A percentile compares a stretch with the other conserved stretches of the same genome.
These are phyloP conservation scores for Theretra japonica DNA, from an alignment of 2,888 invertebrate species.

Conservation along the genomic window DNA sequence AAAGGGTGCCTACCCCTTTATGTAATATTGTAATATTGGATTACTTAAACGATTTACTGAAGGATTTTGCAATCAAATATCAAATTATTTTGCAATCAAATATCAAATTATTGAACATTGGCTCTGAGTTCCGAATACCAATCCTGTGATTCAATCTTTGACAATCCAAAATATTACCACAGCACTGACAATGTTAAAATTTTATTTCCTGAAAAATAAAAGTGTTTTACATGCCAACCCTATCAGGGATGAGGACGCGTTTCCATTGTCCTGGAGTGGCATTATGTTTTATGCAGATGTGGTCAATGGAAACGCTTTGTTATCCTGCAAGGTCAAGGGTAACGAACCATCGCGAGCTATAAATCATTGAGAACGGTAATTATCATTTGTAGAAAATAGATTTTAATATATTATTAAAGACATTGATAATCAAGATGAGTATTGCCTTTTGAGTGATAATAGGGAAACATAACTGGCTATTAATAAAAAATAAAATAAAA, in stretches of 20 bases:
- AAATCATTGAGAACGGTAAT: constrained; percentile 11
- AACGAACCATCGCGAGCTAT: constrained; percentile 8
- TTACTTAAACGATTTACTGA: too few species aligned
- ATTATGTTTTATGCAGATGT: constrained; percentile 25
- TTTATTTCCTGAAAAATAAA: not conserved
- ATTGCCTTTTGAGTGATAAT: not conserved
- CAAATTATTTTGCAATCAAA: too few species aligned
- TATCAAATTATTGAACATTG: too few species aligned
- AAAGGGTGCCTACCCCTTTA: too few species aligned
- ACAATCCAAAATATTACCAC: too few species aligned
- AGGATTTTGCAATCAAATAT: too few species aligned
- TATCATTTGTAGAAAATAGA: not conserved
- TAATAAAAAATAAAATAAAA: too few species aligned
- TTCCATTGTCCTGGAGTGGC: constrained; percentile 16
- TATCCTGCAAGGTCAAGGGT: constrained; percentile 10
- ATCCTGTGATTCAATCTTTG: too few species aligned
- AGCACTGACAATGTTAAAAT: too few species aligned
- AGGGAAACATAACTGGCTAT: too few species aligned
- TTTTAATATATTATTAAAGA: not conserved
- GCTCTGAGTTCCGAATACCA: too few species aligned
- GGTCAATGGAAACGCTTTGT: constrained; percentile 8
- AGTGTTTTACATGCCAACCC: constrained; percentile 2
- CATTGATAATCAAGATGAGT: not conserved
- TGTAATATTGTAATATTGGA: too few species aligned
- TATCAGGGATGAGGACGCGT: constrained; percentile 15